These are phyloP conservation scores for Scomber japonicus DNA, from an alignment of 2,113 vertebrate genomes.

Conservation along the genomic window DNA sequence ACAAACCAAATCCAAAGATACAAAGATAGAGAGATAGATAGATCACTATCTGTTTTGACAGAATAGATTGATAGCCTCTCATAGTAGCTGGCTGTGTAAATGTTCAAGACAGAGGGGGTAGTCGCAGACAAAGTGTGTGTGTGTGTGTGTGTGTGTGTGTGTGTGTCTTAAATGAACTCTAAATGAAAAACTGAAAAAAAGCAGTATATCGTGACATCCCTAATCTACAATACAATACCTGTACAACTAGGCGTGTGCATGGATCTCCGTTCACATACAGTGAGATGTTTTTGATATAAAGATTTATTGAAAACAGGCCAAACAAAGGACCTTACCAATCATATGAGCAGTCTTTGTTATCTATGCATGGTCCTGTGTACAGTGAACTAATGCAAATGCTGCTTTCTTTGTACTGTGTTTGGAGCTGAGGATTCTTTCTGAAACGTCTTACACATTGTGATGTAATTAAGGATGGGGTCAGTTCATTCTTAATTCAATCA, in stretches of 20 bases:
- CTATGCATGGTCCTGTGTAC: constrained; percentile 21
- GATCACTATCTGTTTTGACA: no score
- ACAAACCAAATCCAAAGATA: no score
- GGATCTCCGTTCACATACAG: constrained; percentile 7
- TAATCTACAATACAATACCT: constrained; percentile 12
- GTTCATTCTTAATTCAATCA: constrained; percentile 32
- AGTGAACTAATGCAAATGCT: background rate
- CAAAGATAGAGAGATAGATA: no score
- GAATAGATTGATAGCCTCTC: no score
- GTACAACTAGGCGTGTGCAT: constrained; percentile 24
- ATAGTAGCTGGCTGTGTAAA: no score
- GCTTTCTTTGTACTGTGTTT: constrained; percentile 4
- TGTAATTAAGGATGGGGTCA: constrained; percentile 10
- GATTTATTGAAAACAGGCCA: background rate
- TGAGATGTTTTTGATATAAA: background rate
- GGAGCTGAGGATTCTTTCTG: background rate
- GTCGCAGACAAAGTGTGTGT: no score
- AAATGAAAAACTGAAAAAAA: background rate
- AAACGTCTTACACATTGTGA: constrained; percentile 5
- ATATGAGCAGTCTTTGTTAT: background rate
- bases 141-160: no score
- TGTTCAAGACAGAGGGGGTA: no score
- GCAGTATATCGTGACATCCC: constrained; percentile 26
- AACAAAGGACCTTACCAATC: background rate
- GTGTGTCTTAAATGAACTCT: no score